Conservation (phyloP, 2,797 vertebrate genomes). For the Allobates femoralis region DNA sequence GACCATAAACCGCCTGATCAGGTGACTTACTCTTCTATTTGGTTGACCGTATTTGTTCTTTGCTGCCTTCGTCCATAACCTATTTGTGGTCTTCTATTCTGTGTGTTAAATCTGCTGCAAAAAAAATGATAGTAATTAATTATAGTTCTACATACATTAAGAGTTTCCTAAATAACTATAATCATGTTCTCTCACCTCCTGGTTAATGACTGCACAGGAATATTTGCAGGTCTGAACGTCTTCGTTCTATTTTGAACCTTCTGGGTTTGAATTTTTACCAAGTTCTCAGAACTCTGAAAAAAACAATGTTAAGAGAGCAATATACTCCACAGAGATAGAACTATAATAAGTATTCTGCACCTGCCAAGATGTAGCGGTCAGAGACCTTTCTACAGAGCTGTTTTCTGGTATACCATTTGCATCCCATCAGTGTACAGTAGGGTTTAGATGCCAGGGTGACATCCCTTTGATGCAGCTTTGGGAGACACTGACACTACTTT, state of each 20-base stretch:
- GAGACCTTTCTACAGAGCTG: too few species aligned
- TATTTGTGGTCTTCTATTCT: slow-evolving; percentile 68
- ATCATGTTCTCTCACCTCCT: slow-evolving; percentile 64
- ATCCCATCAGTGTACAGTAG: too few species aligned
- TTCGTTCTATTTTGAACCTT: slow-evolving; percentile 37
- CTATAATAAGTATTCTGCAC: too few species aligned
- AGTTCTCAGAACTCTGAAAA: slow-evolving; percentile 63
- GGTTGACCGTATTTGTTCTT: slow-evolving; percentile 63
- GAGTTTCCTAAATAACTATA: background rate
- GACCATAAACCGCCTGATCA: background rate
- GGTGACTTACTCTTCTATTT: slow-evolving; percentile 71
- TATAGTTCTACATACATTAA: background rate
- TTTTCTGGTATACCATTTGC: too few species aligned
- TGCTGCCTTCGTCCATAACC: slow-evolving; percentile 66
- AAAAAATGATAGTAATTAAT: background rate
- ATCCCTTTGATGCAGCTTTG: too few species aligned
- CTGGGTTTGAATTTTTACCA: slow-evolving; percentile 29
- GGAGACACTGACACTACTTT: too few species aligned
- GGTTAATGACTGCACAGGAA: fast-evolving
- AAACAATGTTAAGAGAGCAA: background rate
- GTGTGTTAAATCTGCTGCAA: slow-evolving; percentile 41
- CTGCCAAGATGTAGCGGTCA: too few species aligned
- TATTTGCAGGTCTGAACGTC: slow-evolving; percentile 61
- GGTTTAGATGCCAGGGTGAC: too few species aligned
- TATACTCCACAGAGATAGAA: background rate